These are phyloP conservation scores for Tenthredo scrophulariae DNA, from an alignment of 2,888 invertebrate species.

Conservation along the genomic window DNA sequence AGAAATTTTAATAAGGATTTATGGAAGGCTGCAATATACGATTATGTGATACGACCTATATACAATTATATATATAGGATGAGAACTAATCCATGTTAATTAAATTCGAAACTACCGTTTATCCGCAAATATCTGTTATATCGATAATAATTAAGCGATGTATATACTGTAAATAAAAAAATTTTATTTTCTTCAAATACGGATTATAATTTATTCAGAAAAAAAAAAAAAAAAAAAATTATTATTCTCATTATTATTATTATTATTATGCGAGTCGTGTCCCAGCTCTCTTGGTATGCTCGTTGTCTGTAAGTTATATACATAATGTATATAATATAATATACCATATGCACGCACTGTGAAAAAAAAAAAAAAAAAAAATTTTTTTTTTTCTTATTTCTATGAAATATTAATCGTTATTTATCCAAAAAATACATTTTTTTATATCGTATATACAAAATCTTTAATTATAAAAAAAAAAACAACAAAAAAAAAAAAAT, in stretches of 20 bases:
- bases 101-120: not conserved
- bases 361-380: not conserved
- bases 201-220: conserved; percentile 36
- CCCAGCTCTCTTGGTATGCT: conserved; percentile 55
- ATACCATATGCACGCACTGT: not conserved
- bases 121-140: not conserved
- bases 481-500: not conserved
- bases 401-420: not conserved
- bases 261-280: conserved; percentile 65
- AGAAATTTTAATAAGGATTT: not conserved
- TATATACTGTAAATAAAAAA: conserved; percentile 71
- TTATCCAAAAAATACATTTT: not conserved
- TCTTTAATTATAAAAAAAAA: not conserved
- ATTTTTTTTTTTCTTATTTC: too few species aligned
- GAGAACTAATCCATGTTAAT: conserved; percentile 29
- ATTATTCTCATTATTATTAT: not conserved
- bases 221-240: conserved; percentile 30
- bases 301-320: conserved; percentile 18
- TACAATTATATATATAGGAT: not conserved
- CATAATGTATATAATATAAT: not conserved
- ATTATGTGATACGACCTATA: not conserved
- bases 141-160: conserved; percentile 56
- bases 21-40: not conserved
- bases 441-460: not conserved
- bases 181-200: conserved; percentile 60